Evolutionary conservation across 2,113 vertebrate species (phyloP), one percentile per base, ranked within the genome.

Genomic region (Bujurquina vittata): DNA sequence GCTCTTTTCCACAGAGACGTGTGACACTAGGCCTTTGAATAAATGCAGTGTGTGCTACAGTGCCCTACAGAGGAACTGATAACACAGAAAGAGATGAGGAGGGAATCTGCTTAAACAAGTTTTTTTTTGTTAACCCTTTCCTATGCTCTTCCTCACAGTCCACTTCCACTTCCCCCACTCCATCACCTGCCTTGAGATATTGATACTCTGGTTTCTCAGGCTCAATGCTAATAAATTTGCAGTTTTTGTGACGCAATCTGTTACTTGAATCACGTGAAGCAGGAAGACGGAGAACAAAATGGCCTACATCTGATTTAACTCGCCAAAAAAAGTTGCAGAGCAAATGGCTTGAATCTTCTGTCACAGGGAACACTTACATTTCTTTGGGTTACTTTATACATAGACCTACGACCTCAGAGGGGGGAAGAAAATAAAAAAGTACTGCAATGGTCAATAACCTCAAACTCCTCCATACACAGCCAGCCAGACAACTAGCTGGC

Each of bases 11-110:
- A 93, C 90, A 90, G 91, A 93, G 89, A 88, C 95, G 93, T 95
- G 94, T 95, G 95, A 95, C 93, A 94, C 89, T 86, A 84, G 88
- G 87, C 75, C 89, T 93, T 90, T 95, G 92, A 95, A 95, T 94
- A 93, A 94, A 93, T 92, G 93, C 79, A 94, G 93, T 95, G 94
- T 95, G 93, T 92, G 83, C 90, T 94, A 88, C 88, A 89, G 90
- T 93, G 94, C 94, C 94, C 94, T 94, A 93, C 89, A 93, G 94
- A 94, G 86, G 81, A 92, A 93, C 93, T 91, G 93, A 93, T 94
- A 92, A 94, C 92, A 85, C 84, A 91, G 81, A 92, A 88, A 89
- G 88, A 93, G 73, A 90, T 89, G 86, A 91, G 91, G 89, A 93
- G 91, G 90, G 88, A 93, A 90, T 92, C 80, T 89, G 81, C 81